These are phyloP conservation scores for Tympanoctomys barrerae DNA, from an alignment of 2,797 vertebrate genomes.

Conservation along the genomic window DNA sequence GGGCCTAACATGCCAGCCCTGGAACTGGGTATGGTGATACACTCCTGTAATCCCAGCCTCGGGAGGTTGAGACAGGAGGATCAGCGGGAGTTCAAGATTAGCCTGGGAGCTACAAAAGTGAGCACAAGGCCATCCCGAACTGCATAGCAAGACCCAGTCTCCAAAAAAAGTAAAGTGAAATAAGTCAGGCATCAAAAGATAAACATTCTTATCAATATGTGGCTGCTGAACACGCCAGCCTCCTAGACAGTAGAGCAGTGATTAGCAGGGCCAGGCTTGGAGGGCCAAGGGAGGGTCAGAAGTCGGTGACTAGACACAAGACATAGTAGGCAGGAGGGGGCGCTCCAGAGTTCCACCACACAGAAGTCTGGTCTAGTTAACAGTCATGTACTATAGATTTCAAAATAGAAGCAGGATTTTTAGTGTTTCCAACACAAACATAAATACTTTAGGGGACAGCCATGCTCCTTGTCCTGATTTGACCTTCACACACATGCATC, in stretches of 20 bases:
- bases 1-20: too few species aligned
- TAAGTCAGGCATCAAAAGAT: not conserved
- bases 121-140: too few species aligned
- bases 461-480: not conserved
- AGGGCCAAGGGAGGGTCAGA: too few species aligned
- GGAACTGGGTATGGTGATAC: too few species aligned
- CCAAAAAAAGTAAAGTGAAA: not conserved
- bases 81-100: too few species aligned
- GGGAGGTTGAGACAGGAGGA: too few species aligned
- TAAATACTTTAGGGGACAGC: not conserved
- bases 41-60: too few species aligned
- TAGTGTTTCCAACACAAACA: not conserved
- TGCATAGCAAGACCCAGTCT: too few species aligned
- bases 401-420: conserved; percentile 5
- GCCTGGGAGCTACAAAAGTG: too few species aligned
- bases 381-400: not conserved
- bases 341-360: not conserved
- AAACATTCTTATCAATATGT: not conserved
- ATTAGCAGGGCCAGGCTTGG: not conserved
- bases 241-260: not conserved
- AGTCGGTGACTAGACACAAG: not conserved
- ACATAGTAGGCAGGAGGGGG: not conserved
- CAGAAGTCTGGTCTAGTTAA: not conserved
- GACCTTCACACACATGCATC: not conserved
- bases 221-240: not conserved